Percentiles rank a stretch among this genome's conserved stretches.
Conservation (phyloP, 1,140 invertebrate species). For the Bradynema listronoti region DNA sequence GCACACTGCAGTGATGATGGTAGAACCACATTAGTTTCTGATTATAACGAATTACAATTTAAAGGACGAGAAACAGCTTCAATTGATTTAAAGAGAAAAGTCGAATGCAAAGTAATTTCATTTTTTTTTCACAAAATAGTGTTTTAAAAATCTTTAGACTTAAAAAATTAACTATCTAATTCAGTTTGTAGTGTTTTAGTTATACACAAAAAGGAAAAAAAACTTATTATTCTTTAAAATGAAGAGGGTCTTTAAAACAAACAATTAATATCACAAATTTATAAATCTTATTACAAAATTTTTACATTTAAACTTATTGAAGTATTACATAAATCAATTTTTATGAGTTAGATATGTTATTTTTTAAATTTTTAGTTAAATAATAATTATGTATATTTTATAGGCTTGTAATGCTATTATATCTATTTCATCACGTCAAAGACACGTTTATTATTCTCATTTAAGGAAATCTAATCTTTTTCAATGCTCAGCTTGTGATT, state of each 20-base stretch:
- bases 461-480: constrained; percentile 41
- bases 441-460: constrained; percentile 49
- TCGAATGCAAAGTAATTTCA: too few species aligned
- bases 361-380: constrained; percentile 17
- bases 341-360: background rate
- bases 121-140: too few species aligned
- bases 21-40: background rate
- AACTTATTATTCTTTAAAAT: background rate
- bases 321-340: background rate
- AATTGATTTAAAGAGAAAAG: too few species aligned
- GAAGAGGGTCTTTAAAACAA: background rate
- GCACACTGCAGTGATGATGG: background rate
- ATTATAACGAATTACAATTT: background rate
- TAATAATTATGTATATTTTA: constrained; percentile 1
- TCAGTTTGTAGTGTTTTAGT: too few species aligned
- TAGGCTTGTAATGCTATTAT: constrained; percentile 41
- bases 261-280: background rate
- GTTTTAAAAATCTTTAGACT: too few species aligned
- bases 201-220: too few species aligned
- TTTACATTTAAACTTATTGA: background rate
- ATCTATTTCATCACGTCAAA: constrained; percentile 41
- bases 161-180: too few species aligned
- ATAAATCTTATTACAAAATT: background rate
- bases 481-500: constrained; percentile 41
- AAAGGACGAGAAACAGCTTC: too few species aligned